phyloP scores from a whole-genome alignment of 2,113 vertebrate species.

The Maccullochella peelii region DNA sequence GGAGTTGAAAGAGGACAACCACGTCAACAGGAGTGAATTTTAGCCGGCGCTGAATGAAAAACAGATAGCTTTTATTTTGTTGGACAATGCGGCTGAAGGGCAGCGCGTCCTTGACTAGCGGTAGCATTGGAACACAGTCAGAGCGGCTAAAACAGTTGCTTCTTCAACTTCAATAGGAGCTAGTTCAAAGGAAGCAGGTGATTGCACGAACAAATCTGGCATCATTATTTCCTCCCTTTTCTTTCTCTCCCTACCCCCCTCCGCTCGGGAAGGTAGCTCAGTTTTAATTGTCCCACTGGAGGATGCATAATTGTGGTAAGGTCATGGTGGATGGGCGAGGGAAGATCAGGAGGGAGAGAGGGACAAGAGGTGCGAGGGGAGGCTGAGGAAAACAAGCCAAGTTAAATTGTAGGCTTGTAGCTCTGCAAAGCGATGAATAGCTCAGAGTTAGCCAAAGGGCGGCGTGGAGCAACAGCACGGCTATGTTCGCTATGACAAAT shows the following conservation, averaged over 20 bases:
- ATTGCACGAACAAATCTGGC: slow-evolving; percentile 65
- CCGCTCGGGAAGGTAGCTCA: slow-evolving; percentile 47
- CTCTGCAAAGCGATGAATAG: slow-evolving; percentile 46
- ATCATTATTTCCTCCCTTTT: slow-evolving; percentile 68
- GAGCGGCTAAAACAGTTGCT: slow-evolving; percentile 30
- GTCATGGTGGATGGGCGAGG: slow-evolving; percentile 63
- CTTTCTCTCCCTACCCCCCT: neutral
- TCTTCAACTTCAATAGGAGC: slow-evolving; percentile 59
- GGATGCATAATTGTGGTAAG: slow-evolving; percentile 68
- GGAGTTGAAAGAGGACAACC: slow-evolving; percentile 48
- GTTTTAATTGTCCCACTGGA: slow-evolving; percentile 83
- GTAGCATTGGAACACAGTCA: slow-evolving; percentile 59
- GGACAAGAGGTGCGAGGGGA: slow-evolving; percentile 24
- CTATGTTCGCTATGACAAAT: slow-evolving; percentile 71
- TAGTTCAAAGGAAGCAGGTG: slow-evolving; percentile 65
- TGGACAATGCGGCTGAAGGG: slow-evolving; percentile 63
- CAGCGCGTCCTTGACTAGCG: slow-evolving; percentile 69
- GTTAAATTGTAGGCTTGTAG: slow-evolving; percentile 55
- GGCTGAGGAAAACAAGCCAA: slow-evolving; percentile 59
- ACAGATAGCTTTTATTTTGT: slow-evolving; percentile 46
- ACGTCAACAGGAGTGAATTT: slow-evolving; percentile 48
- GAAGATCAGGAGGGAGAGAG: slow-evolving; percentile 29
- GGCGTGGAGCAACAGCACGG: slow-evolving; percentile 45
- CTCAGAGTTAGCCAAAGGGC: slow-evolving; percentile 64
- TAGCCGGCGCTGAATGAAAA: neutral